Evolutionary conservation across 1,140 invertebrate species (phyloP).

Genomic region (Hetaerina americana): DNA sequence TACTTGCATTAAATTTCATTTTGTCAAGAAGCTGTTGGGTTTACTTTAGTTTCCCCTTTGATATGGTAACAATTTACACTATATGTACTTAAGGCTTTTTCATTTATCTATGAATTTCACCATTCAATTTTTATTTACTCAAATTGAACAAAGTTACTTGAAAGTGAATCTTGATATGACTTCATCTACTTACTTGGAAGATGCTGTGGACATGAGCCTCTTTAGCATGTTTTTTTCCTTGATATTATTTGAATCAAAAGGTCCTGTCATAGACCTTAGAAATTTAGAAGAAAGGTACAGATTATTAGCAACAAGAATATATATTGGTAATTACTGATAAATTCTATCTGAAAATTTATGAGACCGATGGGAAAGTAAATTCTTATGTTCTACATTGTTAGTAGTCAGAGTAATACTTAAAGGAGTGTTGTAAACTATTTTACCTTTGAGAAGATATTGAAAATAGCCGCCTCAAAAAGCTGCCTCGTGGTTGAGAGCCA

Average conservation of each 20-base stretch:
- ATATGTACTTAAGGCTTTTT: conserved; percentile 7
- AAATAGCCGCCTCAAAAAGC: conserved; percentile 11
- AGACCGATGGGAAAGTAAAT: neutral
- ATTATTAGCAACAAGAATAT: neutral
- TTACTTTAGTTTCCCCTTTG: too few relatives aligned
- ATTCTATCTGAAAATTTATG: neutral
- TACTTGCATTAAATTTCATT: too few relatives aligned
- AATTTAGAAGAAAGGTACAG: too few relatives aligned
- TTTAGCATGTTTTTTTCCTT: conserved; percentile 17
- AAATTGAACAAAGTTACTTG: too few relatives aligned
- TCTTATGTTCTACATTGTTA: neutral
- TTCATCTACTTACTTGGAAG: conserved; percentile 16
- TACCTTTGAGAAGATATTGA: neutral
- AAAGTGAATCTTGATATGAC: conserved; percentile 4
- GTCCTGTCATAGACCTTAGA: conserved; percentile 4
- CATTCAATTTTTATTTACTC: too few relatives aligned
- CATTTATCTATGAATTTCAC: too few relatives aligned
- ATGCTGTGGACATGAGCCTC: conserved; percentile 19
- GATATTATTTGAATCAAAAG: neutral
- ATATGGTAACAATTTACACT: too few relatives aligned
- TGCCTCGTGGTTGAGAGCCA: conserved; percentile 11
- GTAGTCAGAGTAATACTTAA: neutral
- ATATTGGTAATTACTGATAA: neutral
- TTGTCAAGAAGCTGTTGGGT: too few relatives aligned
- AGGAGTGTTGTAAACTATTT: neutral